Percentiles rank a stretch among this genome's conserved stretches.
Conservation (phyloP, 2,888 invertebrate species). For the Hyposoter dolosus region DNA sequence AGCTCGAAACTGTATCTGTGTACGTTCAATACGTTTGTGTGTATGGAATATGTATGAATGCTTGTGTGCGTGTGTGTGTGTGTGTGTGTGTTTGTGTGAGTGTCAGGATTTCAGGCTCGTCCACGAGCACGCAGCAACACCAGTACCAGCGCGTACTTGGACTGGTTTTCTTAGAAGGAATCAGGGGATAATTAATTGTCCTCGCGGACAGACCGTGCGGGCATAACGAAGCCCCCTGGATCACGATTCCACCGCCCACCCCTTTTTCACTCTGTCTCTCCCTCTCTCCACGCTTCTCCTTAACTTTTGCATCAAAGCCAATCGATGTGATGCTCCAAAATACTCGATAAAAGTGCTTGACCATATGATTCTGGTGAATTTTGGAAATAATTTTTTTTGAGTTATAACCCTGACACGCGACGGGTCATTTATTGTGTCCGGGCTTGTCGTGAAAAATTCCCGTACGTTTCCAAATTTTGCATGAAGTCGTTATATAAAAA, state of each 20-base stretch:
- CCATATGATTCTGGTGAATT: neutral
- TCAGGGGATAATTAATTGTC: conserved; percentile 84
- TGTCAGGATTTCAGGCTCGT: conserved; percentile 45
- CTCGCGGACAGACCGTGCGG: conserved; percentile 76
- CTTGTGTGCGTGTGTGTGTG: conserved; percentile 56
- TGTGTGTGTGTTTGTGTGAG: conserved; percentile 56
- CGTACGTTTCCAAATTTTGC: no score
- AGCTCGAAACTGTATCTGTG: conserved; percentile 53
- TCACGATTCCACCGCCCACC: conserved; percentile 62
- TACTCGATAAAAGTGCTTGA: neutral
- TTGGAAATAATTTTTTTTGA: neutral
- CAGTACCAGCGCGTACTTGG: conserved; percentile 77
- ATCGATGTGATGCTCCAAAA: conserved; percentile 34
- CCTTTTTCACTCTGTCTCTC: conserved; percentile 68
- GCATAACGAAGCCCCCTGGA: conserved; percentile 78
- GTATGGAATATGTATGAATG: conserved; percentile 27
- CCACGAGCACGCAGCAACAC: conserved; percentile 60
- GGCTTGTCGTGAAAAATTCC: no score
- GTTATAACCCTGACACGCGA: no score
- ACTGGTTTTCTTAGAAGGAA: conserved; percentile 83
- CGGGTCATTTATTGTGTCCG: no score
- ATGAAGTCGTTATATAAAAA: no score
- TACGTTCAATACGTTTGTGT: conserved; percentile 69
- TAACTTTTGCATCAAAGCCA: conserved; percentile 41
- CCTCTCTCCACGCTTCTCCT: neutral